Evolutionary conservation across 2,113 vertebrate species (phyloP), one percentile per base, ranked within the genome.

Genomic region (Semicossyphus pulcher): DNA sequence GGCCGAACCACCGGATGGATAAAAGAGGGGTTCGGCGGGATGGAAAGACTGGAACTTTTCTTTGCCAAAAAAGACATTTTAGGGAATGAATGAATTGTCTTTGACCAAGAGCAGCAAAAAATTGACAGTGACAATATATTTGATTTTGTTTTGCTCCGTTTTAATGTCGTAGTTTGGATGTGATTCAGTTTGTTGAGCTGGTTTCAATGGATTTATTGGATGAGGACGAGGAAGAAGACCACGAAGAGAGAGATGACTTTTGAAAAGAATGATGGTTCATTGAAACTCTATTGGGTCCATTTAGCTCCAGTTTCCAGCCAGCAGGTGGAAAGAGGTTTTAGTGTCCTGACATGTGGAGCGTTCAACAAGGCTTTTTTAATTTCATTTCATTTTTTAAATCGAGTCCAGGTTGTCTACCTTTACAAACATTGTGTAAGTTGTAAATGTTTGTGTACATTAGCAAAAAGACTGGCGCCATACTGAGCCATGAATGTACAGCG

Each of bases 381-480:
- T 81, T 57, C 0, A 34, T 61, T 74, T 74, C 14, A 26, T 77
- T 88, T 84, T 73, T 36, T 54, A 58, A 70, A 44, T 56, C 7
- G 18, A 78, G 66, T 76, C 16, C 1, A 76, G 52, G 69, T 75
- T 20, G 69, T 76, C 28, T 44, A 76, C 48, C 16, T 45, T 58
- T 58, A 73, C 36, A 67, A 74, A 76, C 42, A 63, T 72, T 72
- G 71, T 80, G 79, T 89, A 59, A 39, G 73, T 69, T 86, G 80
- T 89, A 84, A 85, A 91, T 85, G 80, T 89, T 66, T 80, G 81
- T 85, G 80, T 89, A 75, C 79, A 83, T 80, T 86, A 86, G 56
- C 60, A 61, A 67, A 81, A 75, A 76, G 62, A 76, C 71, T 86
- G 87, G 84, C 83, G 25, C 52, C 81, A 85, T 87, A 88, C 8